Evolutionary conservation across 2,797 vertebrate species (phyloP), one percentile per base, ranked within the genome.

Genomic region (Allobates femoralis): DNA sequence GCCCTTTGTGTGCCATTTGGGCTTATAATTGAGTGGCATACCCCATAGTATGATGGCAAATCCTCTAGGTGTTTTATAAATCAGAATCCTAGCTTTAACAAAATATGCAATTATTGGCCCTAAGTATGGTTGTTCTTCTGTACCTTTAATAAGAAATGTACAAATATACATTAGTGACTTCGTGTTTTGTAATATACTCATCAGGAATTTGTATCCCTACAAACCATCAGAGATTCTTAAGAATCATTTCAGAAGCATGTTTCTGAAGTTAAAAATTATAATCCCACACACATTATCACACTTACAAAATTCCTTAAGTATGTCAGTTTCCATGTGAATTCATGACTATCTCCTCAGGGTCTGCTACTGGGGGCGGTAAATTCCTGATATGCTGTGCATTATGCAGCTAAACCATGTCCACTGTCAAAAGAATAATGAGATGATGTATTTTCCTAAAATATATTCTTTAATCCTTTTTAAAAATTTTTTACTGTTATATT

Each of bases 311-410:
- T 79, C 55, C 21, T 32, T 18, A 58, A 60, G 76, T 37, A 79
- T 79, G 76, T 60, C 30, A 78, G 51, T 56, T 78, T 79, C 73
- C 51, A 76, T 76, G n/a, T 76, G 16, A 15, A 76, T 28, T 51
- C 12, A 75, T 76, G 50, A 76, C 26, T 53, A 76, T 76, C 50
- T 76, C 76, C 55, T 34, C 11, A 58, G 34, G 53, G 76, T 79
- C 55, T 79, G 21, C 53, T 79, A 37, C 76, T 79, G 55, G 76
- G 55, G 76, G 76, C 30, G 55, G 46, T n/a, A 37, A 34, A 79
- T 79, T 79, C 55, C 76, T 79, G 76, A 14, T 32, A 79, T 79
- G 76, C 55, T 34, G 30, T 37, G 19, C 76, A 79, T 58, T 79
- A 60, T 4, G 19, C 21, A 58, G 76, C 76, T 79, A 37, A 79